Evolutionary conservation across 2,888 invertebrate species (phyloP).

Genomic region (Tetragonisca angustula): DNA sequence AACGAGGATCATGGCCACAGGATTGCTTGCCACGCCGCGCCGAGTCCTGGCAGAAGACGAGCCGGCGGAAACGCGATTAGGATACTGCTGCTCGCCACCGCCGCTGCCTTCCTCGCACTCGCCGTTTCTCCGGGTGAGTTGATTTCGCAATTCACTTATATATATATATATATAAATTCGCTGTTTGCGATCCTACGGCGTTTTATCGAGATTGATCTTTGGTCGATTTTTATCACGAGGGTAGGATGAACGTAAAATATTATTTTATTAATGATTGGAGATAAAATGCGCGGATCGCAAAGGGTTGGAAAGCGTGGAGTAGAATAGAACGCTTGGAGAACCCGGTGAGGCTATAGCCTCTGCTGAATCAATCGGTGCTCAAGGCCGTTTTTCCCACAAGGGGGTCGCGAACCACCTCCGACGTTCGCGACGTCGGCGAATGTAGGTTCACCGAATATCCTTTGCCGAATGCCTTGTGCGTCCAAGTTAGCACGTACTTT

Average conservation of each 20-base stretch:
- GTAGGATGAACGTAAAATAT: no score
- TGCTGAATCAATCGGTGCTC: slow-evolving; percentile 6
- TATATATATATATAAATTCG: no score
- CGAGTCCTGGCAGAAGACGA: slow-evolving; percentile 68
- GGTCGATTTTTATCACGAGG: no score
- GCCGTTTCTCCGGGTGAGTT: slow-evolving; percentile 78
- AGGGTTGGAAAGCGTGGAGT: slow-evolving; percentile 3
- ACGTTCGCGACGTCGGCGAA: neutral
- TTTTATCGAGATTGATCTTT: no score
- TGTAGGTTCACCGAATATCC: neutral
- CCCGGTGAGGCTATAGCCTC: neutral
- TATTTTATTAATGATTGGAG: no score
- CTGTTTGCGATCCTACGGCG: neutral
- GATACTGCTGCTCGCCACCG: slow-evolving; percentile 71
- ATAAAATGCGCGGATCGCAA: neutral
- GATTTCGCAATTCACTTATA: neutral
- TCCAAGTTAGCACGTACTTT: neutral
- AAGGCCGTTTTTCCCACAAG: neutral
- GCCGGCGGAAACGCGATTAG: slow-evolving; percentile 64
- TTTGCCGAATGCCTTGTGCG: neutral
- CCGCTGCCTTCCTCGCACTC: slow-evolving; percentile 78
- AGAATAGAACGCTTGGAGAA: neutral
- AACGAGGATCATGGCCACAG: neutral
- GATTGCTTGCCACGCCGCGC: slow-evolving; percentile 49
- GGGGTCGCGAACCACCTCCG: neutral